Conservation (phyloP, 2,797 vertebrate genomes). For the Cyclura pinguis region DNA sequence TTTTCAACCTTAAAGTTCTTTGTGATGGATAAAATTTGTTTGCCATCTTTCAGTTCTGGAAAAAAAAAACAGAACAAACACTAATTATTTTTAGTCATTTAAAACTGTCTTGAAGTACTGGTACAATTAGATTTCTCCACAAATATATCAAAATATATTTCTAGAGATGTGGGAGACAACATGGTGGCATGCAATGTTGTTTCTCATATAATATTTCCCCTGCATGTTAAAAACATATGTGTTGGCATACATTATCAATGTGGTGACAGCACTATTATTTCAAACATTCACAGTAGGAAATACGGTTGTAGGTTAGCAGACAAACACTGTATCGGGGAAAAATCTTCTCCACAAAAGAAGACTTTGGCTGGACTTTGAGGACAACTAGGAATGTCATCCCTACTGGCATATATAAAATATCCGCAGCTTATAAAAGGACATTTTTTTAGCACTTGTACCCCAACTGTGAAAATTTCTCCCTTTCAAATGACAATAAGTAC, state of each 20-base stretch:
- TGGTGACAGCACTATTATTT: neutral
- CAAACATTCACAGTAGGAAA: neutral
- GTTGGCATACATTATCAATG: neutral
- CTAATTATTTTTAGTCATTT: neutral
- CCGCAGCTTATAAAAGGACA: neutral
- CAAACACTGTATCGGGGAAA: neutral
- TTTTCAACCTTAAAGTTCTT: slow-evolving; percentile 99
- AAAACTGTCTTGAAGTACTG: neutral
- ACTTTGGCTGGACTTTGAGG: neutral
- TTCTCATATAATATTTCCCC: neutral
- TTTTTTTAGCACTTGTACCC: neutral
- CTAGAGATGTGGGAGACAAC: neutral
- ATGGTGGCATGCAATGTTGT: neutral
- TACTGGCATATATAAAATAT: neutral
- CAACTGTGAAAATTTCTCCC: neutral
- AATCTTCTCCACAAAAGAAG: neutral
- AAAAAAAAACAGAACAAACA: slow-evolving; percentile 35
- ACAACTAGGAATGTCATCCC: neutral
- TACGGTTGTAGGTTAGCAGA: neutral
- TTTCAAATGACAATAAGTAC: neutral
- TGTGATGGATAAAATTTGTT: slow-evolving; percentile 93
- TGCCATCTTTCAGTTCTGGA: slow-evolving; percentile 91
- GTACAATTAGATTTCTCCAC: neutral
- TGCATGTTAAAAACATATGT: neutral
- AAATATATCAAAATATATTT: neutral